A percentile compares a stretch with the other conserved stretches of the same genome.
Evolutionary conservation across 92 coral and sea anemone genomes (phyloP).

Genomic region (Phenganax marumi): DNA sequence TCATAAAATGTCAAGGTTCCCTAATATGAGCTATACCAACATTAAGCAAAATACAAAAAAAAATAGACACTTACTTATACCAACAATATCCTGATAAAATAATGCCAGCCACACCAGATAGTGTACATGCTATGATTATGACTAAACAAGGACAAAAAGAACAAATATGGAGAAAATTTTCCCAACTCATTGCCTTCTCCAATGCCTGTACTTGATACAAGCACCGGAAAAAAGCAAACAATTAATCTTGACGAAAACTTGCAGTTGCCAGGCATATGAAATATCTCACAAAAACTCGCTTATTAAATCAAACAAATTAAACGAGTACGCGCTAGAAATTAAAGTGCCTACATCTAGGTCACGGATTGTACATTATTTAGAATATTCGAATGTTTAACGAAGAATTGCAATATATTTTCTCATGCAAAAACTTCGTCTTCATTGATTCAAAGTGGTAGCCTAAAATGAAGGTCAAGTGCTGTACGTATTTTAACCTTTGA

Average conservation of each 20-base stretch:
- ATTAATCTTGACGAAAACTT: not conserved
- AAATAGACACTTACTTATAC: slow-evolving; percentile 79
- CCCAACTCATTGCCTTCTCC: slow-evolving; percentile 7
- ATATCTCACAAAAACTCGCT: not conserved
- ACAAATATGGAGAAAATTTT: slow-evolving; percentile 9
- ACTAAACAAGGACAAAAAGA: slow-evolving; percentile 56
- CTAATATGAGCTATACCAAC: not conserved
- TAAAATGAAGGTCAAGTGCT: no score
- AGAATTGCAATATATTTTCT: no score
- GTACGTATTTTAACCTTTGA: no score
- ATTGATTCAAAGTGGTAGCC: no score
- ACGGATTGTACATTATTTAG: no score
- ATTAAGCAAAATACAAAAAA: not conserved
- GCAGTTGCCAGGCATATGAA: slow-evolving; percentile 10
- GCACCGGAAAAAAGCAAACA: slow-evolving; percentile 11
- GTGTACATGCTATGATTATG: slow-evolving; percentile 93
- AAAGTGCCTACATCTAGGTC: no score
- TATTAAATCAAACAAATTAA: not conserved
- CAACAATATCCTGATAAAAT: slow-evolving; percentile 99
- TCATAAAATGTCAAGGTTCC: no score
- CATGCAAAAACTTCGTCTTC: no score
- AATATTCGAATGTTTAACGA: no score
- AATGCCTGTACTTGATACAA: not conserved
- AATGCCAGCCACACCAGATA: slow-evolving; percentile 95
- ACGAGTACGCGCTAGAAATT: no score